These are phyloP conservation scores for Acrobasis suavella DNA, from an alignment of 2,888 invertebrate genomes.

Conservation along the genomic window DNA sequence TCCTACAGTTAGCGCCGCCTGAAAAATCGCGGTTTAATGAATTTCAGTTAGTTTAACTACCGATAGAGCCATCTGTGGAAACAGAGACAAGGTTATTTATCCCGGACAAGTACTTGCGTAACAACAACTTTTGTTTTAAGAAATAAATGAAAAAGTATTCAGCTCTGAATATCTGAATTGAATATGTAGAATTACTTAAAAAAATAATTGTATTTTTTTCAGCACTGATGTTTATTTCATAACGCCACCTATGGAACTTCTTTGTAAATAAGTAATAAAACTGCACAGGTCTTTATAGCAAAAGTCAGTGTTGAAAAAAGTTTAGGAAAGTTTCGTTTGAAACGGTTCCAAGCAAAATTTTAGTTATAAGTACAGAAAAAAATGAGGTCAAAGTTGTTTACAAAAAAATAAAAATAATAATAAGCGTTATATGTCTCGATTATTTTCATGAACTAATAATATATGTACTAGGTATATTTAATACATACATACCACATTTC, in stretches of 20 bases:
- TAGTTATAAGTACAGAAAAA: too few relatives aligned
- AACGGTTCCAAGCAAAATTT: too few relatives aligned
- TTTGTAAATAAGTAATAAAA: not conserved
- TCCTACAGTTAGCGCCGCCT: conserved; percentile 65
- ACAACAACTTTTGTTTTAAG: not conserved
- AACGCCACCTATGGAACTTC: conserved; percentile 9
- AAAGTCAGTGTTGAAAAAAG: not conserved
- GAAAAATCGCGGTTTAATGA: conserved; percentile 38
- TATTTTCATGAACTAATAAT: too few relatives aligned
- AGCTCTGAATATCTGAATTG: too few relatives aligned
- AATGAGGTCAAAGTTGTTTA: too few relatives aligned
- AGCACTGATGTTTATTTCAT: not conserved
- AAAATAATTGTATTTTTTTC: not conserved
- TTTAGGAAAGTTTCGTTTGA: not conserved
- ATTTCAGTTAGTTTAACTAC: not conserved
- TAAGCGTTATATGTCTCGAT: too few relatives aligned
- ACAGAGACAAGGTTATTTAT: not conserved
- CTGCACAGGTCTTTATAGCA: not conserved
- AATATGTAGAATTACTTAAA: not conserved
- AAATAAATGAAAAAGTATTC: not conserved
- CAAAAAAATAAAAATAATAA: too few relatives aligned
- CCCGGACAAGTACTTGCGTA: not conserved
- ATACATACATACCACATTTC: too few relatives aligned
- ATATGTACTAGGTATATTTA: too few relatives aligned
- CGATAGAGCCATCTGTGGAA: conserved; percentile 30